Evolutionary conservation across 2,797 vertebrate species (phyloP), one percentile per base, ranked within the genome.

Genomic region (Coracias cyanogaster): DNA sequence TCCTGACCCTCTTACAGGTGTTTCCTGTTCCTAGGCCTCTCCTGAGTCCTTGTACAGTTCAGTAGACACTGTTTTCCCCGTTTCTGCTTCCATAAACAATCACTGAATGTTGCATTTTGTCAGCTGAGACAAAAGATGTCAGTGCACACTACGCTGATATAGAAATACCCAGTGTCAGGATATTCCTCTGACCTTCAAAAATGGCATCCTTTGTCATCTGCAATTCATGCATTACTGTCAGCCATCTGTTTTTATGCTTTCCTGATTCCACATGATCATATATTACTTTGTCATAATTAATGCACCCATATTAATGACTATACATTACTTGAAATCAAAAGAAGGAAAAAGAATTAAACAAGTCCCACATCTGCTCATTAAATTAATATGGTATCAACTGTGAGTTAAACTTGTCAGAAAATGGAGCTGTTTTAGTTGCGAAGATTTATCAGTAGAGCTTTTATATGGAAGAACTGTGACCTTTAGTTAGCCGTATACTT

Each of bases 81-180:
- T 46, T 84, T 82, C 69, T 86, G 65, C 26, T 86, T 79, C 78
- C n/a, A 87, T 48, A 93, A 95, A 87, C 69, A 71, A 49, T 55
- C 35, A 72, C 55, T 2, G 3, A 89, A 82, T 0, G 0, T 11
- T 54, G 12, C 11, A 60, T 69, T 87, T 72, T 74, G 45, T 52
- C 74, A 57, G 8, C 46, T 64, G 70, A 93, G 33, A 84, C 28
- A 82, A 86, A 93, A 94, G 31, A 86, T n/a, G 58, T 66, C 51
- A 91, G 54, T 31, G 64, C 8, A 1, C 8, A 11, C 54, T 54
- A 52, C 0, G 0, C 25, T 77, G 33, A 57, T 33, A 65, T 1
- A 79, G 62, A 93, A 94, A 67, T 33, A 71, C 7, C 45, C 45
- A 29, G 17, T 25, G 31, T 67, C 62, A 76, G 39, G n/a, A 89